A percentile compares a stretch with the other conserved stretches of the same genome.
These are phyloP conservation scores for Apteryx owenii DNA, from an alignment of 2,113 vertebrate species.

Conservation along the genomic window DNA sequence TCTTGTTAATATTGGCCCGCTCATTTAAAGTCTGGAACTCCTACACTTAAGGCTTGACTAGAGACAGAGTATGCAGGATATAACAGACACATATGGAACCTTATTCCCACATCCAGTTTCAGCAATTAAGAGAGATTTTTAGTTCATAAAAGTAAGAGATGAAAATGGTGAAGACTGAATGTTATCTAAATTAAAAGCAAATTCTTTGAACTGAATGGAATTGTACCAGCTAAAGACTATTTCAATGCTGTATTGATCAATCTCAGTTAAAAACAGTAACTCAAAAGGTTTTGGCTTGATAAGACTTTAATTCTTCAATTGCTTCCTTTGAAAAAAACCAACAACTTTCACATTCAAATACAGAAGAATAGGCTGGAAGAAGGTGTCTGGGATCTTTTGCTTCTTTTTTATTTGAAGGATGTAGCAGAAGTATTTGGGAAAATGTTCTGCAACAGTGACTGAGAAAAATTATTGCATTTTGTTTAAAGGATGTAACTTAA, in stretches of 20 bases:
- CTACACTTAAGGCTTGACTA: background rate
- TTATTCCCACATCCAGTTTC: background rate
- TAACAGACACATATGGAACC: background rate
- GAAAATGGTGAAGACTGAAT: background rate
- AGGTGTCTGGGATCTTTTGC: background rate
- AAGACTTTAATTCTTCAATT: background rate
- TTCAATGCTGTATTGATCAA: background rate
- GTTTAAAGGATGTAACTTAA: background rate
- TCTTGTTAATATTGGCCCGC: background rate
- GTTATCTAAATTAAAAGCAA: background rate
- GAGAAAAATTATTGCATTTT: background rate
- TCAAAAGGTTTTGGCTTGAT: background rate
- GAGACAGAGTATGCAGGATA: background rate
- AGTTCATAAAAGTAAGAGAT: background rate
- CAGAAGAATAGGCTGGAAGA: background rate
- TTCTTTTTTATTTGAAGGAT: background rate
- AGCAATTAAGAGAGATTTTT: background rate
- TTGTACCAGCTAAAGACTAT: background rate
- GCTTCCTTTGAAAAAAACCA: background rate
- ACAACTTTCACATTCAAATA: background rate
- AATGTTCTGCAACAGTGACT: background rate
- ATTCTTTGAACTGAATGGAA: background rate
- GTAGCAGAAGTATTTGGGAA: background rate
- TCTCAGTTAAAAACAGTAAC: background rate
- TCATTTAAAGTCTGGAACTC: background rate